Evolutionary conservation across 1,140 invertebrate genomes (phyloP), one percentile per base, ranked within the genome.

Genomic region (Drosophila mayri): DNA sequence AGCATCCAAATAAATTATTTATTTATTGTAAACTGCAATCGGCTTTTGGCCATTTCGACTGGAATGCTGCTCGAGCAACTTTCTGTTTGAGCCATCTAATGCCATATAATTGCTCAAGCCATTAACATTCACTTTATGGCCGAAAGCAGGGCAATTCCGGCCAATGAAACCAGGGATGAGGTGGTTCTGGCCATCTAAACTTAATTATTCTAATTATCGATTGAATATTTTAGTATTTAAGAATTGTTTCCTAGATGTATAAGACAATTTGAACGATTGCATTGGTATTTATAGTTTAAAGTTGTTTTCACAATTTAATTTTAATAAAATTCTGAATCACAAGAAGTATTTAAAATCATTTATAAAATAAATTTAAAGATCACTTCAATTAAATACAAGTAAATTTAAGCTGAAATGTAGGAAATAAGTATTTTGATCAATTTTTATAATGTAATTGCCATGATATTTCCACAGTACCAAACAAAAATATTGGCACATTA

Each of bases 1-100:
- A 84, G 82, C 66, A 50, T 47, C 55, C 58, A 85, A 87, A 90
- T 90, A 90, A 90, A 90, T 85, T 90, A 90, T 90, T 90, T 90
- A 90, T 90, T 90, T 90, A 90, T 90, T 90, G 71, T 81, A 73
- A 71, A 87, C 47, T 81, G 67, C 68, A 71, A 41, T 62, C 58
- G 38, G 20, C 55, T 75, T 59, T 70, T 58, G 20, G 25, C 35
- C 22, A 67, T 52, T 63, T 64, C 52, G 62, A 44, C 49, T 41
- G 38, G 75, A 86, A 87, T 86, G 68, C 40, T 40, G 75, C 43
- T 58, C 0, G 3, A 28, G 46, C 81, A 43, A 62, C 62, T 83
- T 86, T 82, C 58, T 44, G 14, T 25, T 28, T 30, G 30, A 41
- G 63, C 46, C 77, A 47, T 35, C 18, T 57, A 38, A 50, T 57